Percentiles rank a stretch among this genome's conserved stretches.
Evolutionary conservation across 2,888 invertebrate species (phyloP).

Genomic region (Frankliniella intonsa): DNA sequence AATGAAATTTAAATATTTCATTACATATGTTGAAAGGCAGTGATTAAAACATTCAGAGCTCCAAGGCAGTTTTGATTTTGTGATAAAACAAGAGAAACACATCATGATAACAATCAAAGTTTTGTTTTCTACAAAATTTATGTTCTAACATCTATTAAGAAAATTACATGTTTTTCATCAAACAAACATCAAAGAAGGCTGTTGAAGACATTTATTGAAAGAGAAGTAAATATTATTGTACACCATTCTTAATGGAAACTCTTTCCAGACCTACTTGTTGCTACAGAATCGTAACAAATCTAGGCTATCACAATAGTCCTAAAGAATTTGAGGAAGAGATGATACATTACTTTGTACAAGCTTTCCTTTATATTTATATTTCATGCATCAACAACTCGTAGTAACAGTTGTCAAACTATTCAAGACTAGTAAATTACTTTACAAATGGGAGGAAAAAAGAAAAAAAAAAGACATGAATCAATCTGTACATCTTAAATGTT

Average conservation of each 20-base stretch:
- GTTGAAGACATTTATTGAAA: neutral
- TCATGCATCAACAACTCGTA: neutral
- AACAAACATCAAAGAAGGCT: conserved; percentile 1
- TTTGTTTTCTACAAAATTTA: neutral
- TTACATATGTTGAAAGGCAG: neutral
- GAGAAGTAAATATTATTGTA: neutral
- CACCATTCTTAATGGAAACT: neutral
- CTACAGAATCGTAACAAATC: neutral
- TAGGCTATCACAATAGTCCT: conserved; percentile 14
- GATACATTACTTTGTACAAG: conserved; percentile 21
- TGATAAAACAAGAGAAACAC: neutral
- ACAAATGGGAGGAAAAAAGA: no score
- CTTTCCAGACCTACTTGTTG: neutral
- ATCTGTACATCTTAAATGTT: neutral
- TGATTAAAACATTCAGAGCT: neutral
- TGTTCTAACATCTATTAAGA: neutral
- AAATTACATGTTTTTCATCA: neutral
- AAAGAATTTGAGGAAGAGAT: neutral
- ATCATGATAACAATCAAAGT: neutral
- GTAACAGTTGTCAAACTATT: neutral
- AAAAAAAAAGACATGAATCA: neutral
- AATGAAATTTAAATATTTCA: neutral
- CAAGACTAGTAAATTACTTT: conserved; percentile 5
- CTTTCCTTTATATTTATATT: neutral
- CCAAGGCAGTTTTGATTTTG: neutral